Percentiles rank a stretch among this genome's conserved stretches.
These are phyloP conservation scores for Macrotus californicus DNA, from an alignment of 2,113 vertebrate genomes.

Conservation along the genomic window DNA sequence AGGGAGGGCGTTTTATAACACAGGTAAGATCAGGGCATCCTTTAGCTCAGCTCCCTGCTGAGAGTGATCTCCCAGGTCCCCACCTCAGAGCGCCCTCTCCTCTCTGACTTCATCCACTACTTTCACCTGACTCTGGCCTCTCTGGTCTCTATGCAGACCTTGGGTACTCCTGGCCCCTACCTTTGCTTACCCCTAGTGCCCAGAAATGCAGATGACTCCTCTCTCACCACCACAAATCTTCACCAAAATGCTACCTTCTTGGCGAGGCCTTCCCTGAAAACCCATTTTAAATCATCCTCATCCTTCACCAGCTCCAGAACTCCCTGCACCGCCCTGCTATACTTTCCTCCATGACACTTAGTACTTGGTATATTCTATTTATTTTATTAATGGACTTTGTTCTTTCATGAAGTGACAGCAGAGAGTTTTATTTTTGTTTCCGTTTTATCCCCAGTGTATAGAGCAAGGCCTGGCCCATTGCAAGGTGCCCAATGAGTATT, in stretches of 20 bases:
- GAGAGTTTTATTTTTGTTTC: neutral
- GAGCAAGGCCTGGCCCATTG: neutral
- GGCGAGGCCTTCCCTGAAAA: neutral
- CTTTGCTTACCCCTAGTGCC: neutral
- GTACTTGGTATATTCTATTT: neutral
- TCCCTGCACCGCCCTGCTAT: neutral
- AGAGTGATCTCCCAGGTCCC: neutral
- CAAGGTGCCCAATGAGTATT: neutral
- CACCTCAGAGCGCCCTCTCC: neutral
- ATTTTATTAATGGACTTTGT: neutral
- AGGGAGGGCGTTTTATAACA: neutral
- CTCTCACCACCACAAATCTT: neutral
- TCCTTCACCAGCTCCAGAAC: neutral
- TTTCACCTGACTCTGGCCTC: neutral
- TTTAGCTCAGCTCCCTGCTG: neutral
- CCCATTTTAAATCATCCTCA: neutral
- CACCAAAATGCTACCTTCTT: neutral
- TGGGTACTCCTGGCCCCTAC: neutral
- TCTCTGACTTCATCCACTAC: neutral
- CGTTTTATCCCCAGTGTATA: neutral
- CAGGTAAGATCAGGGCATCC: neutral
- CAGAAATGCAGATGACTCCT: too few species aligned
- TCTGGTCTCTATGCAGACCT: fast-evolving
- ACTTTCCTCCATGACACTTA: neutral
- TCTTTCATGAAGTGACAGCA: neutral